A percentile compares a stretch with the other conserved stretches of the same genome.
phyloP scores from a whole-genome alignment of 2,797 vertebrate genomes.

The Sebastes glaucus region DNA sequence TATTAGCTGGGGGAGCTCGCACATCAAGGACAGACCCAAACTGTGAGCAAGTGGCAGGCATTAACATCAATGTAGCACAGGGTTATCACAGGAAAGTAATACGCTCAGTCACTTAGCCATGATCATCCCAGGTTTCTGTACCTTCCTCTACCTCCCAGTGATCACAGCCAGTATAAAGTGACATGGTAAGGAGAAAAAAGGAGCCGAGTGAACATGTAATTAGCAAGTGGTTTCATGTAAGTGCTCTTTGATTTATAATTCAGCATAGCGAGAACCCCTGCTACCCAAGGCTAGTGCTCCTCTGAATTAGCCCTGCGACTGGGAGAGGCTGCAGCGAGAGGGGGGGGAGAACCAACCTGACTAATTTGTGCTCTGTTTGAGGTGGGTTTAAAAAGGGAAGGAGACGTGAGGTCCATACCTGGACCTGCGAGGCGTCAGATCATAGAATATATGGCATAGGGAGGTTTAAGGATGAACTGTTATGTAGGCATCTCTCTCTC shows the following conservation, averaged over 20 bases:
- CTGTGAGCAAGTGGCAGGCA: constrained; percentile 46
- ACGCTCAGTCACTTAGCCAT: constrained; percentile 54
- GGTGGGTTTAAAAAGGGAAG: constrained; percentile 64
- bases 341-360: constrained; percentile 31
- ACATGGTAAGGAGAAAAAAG: constrained; percentile 60
- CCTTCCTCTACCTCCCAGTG: constrained; percentile 60
- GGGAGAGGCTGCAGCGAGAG: constrained; percentile 49
- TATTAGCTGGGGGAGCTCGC: constrained; percentile 26
- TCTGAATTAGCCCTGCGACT: constrained; percentile 76
- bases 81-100: constrained; percentile 71
- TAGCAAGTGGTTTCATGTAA: constrained; percentile 79
- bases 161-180: constrained; percentile 68
- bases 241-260: constrained; percentile 86
- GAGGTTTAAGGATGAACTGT: constrained; percentile 21
- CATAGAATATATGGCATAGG: constrained; percentile 20
- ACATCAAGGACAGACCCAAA: constrained; percentile 66
- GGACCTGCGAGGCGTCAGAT: constrained; percentile 35
- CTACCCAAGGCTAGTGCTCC: constrained; percentile 70
- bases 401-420: constrained; percentile 72
- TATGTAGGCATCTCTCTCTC: background rate
- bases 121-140: constrained; percentile 49
- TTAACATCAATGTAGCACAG: constrained; percentile 57
- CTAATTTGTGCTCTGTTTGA: constrained; percentile 69
- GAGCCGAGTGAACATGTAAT: constrained; percentile 72
- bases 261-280: constrained; percentile 71